Base-by-base conservation (phyloP, 1,140 invertebrate species). In the Rhagoletis pomonella region DNA sequence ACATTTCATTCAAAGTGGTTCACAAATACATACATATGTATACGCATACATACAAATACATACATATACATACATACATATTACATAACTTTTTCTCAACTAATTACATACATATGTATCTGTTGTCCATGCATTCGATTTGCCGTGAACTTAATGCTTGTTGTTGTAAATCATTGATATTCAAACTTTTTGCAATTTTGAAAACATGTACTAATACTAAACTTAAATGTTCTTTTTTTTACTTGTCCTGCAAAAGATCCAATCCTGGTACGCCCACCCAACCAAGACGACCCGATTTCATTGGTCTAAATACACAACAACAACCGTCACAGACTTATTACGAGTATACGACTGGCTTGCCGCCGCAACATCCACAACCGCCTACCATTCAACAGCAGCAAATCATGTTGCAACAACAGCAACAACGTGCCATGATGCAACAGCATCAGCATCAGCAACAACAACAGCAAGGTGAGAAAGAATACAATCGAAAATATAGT, bases 231-330 rank as follows among this genome's bases (percentile, higher is more conserved):
- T 73, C 42, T 85, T 85, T 60, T 19, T 87, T 60, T 19, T 87
- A 17, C 67, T 14, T 73, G 17, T 44, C 39, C 17, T 19, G 19
- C 58, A 47, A 95, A 29, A 97, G 97, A 95, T 97, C 97, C 85
- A 97, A 97, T 94, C 97, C 97, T 87, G 97, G 97, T 90, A 97
- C 97, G 88, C 97, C 97, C 89, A 98, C 97, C 88, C 96, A 97
- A 94, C 95, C 96, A 77, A 95, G 96, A 90, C 95, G 97, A 87
- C 97, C 97, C 9, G 97, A 97, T 93, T 97, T 97, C 93, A 97
- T 97, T 90, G 96, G 96, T 87, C 96, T 94, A 44, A 94, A 93
- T 86, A 89, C 86, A 87, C 91, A 93, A 92, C 93, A 93, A 88
- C 91, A 88, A 91, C 89, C 77, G 90, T 90, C 89, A 93, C 94